Evolutionary conservation across 2,888 invertebrate species (phyloP), one percentile per base, ranked within the genome.

Genomic region (Corythucha ciliata): DNA sequence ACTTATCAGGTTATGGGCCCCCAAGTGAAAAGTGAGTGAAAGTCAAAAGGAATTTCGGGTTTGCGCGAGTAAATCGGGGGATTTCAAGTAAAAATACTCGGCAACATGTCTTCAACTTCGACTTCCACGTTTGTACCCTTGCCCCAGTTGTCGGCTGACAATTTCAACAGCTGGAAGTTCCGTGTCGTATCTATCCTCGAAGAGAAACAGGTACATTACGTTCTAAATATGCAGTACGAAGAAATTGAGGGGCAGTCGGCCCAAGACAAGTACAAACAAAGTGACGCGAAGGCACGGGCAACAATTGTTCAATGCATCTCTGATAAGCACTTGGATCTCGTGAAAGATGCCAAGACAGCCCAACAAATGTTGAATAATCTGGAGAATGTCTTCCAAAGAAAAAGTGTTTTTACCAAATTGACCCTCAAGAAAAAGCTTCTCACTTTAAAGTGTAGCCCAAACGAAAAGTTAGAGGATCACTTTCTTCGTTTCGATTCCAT

Each of bases 401-500:
- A 27, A 8, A 39, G 32, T 29, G 24, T 48, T 6, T 33, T 48
- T 18, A 22, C 52, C 16, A 52, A 48, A 36, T 16, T 53, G 32
- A 36, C 34, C 25, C 6, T 48, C 3, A 33, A 51, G 42, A 26
- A 45, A 18, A 27, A 45, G 34, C 22, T 56, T 3, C 20, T 54
- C 16, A 33, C 34, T 2, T 24, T 53, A 14, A 45, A 45, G 21
- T 48, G 16, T 18, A 16, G 27, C 1, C 36, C 26, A n/a, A 37
- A 29, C 14, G 47, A 36, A 20, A 29, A 21, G 12, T 25, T 54
- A 18, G 53, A 54, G 37, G 44, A 53, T 33, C 47, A 53, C 27
- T 55, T 55, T 22, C 18, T 50, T 18, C n/a, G 32, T 14, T 56
- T 47, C 16, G 53, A 56, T 39, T 20, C 40, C 1, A 22, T 52